Conservation (phyloP, 2,113 vertebrate genomes). For the Atlantisia rogersi region DNA sequence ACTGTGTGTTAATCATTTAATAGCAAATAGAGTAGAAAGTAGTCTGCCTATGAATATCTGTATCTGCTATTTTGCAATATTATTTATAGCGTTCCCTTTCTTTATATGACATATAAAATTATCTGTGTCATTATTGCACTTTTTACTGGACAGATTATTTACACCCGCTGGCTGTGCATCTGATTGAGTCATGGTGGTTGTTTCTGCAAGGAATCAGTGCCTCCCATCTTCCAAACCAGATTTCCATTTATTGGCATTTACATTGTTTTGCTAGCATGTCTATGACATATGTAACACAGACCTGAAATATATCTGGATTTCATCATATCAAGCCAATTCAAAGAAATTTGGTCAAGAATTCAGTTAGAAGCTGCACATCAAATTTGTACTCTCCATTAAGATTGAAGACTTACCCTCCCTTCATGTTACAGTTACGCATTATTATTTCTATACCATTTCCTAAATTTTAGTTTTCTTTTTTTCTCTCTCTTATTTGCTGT, state of each 20-base stretch:
- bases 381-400: background rate
- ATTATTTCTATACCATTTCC: background rate
- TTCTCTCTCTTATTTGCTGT: background rate
- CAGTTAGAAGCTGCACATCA: background rate
- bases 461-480: background rate
- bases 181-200: background rate
- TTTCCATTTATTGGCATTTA: background rate
- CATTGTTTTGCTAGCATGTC: background rate
- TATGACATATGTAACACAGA: background rate
- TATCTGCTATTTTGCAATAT: background rate
- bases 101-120: background rate
- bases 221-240: background rate
- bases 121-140: background rate
- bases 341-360: background rate
- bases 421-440: background rate
- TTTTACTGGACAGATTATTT: background rate
- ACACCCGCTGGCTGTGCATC: background rate
- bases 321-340: background rate
- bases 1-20: background rate
- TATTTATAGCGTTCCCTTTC: background rate
- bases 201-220: background rate
- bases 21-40: background rate
- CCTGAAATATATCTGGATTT: background rate
- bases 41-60: rapidly evolving
- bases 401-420: background rate